Conservation (phyloP, 2,888 invertebrate genomes). For the Dasysyrphus tricinctus region DNA sequence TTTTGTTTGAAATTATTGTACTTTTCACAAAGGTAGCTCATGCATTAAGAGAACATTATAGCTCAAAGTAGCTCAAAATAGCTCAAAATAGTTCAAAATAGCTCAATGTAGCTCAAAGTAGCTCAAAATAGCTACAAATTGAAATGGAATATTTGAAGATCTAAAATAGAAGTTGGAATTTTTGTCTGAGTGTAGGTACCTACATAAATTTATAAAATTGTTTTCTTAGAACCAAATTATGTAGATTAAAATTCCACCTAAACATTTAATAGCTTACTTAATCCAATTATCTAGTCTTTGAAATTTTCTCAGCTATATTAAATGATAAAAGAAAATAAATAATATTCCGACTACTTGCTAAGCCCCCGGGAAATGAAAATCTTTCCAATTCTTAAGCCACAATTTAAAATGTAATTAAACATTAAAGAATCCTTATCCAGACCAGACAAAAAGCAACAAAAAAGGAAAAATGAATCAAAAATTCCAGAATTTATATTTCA, state of each 20-base stretch:
- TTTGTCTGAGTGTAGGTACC: too few species aligned
- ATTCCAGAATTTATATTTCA: constrained; percentile 10
- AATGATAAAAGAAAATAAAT: neutral
- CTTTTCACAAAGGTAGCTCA: neutral
- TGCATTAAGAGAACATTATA: too few species aligned
- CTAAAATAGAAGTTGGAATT: neutral
- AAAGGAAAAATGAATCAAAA: neutral
- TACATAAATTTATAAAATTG: too few species aligned
- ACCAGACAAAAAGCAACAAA: neutral
- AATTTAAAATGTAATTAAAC: neutral
- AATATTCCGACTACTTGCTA: neutral
- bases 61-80: neutral
- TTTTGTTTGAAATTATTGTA: neutral
- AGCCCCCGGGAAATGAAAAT: neutral
- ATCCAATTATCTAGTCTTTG: neutral
- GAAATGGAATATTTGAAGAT: neutral
- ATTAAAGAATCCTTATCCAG: neutral
- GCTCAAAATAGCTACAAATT: neutral
- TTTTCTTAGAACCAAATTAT: too few species aligned
- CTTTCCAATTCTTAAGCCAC: neutral
- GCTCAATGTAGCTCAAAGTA: neutral
- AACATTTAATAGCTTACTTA: too few species aligned
- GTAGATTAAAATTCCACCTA: too few species aligned
- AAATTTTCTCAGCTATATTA: neutral
- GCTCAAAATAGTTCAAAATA: neutral